phyloP scores from a whole-genome alignment of 2,113 vertebrate genomes.

The Phylloscopus whistleri region DNA sequence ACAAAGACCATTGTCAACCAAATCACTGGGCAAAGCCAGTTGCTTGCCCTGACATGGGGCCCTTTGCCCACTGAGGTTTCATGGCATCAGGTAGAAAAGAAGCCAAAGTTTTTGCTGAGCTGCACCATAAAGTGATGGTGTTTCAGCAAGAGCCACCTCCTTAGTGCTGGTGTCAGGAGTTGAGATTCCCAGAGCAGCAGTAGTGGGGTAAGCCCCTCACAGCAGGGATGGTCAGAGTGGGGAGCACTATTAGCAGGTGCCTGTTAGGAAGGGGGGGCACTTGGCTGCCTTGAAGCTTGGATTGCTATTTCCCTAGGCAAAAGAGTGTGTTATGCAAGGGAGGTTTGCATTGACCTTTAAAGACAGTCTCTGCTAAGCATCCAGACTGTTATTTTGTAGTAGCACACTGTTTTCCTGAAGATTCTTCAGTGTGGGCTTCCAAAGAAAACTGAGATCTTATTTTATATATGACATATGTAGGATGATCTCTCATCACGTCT shows the following conservation, averaged over 20 bases:
- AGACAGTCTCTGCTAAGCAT: not conserved
- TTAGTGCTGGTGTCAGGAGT: not conserved
- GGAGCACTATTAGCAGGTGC: not conserved
- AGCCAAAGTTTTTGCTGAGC: not conserved
- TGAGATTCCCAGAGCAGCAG: not conserved
- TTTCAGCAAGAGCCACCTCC: not conserved
- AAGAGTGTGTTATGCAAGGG: not conserved
- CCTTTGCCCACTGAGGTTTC: not conserved
- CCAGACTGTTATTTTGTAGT: not conserved
- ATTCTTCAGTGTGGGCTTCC: not conserved
- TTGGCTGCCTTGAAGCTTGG: not conserved
- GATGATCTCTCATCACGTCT: not conserved
- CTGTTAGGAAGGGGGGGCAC: not conserved
- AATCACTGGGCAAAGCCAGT: not conserved
- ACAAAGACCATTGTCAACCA: fast-evolving
- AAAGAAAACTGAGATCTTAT: not conserved
- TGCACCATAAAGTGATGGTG: not conserved
- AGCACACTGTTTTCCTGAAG: not conserved
- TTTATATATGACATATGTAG: not conserved
- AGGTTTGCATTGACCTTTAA: slow-evolving; percentile 11
- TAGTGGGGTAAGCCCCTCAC: not conserved
- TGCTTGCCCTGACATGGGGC: not conserved
- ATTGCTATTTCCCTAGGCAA: not conserved
- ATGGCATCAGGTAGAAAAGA: not conserved
- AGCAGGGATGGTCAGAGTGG: not conserved